Evolutionary conservation across 2,888 invertebrate genomes (phyloP).

Genomic region (Tinea pellionella): DNA sequence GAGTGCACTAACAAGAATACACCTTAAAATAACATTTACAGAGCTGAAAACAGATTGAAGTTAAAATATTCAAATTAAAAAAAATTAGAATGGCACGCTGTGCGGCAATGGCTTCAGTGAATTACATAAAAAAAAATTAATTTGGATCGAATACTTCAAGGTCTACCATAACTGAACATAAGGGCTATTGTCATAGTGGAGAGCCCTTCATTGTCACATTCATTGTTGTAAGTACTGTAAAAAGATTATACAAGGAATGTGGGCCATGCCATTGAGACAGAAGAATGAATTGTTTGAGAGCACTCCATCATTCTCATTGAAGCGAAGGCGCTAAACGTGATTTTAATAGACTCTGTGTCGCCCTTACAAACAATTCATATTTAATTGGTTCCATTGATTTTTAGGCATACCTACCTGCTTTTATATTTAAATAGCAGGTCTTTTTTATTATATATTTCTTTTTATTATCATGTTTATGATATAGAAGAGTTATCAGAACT

Average conservation of each 20-base stretch:
- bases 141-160: slow-evolving; percentile 36
- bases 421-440: slow-evolving; percentile 20
- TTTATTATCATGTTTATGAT: too few species aligned
- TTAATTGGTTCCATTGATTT: slow-evolving; percentile 43
- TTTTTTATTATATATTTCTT: not conserved
- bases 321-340: slow-evolving; percentile 57
- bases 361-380: slow-evolving; percentile 53
- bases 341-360: slow-evolving; percentile 66
- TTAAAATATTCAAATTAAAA: slow-evolving; percentile 15
- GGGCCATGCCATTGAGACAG: slow-evolving; percentile 55
- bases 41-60: slow-evolving; percentile 15
- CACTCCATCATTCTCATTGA: slow-evolving; percentile 64
- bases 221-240: slow-evolving; percentile 40
- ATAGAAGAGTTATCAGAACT: too few species aligned
- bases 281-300: slow-evolving; percentile 59
- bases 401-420: slow-evolving; percentile 46
- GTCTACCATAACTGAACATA: slow-evolving; percentile 27
- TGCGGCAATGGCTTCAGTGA: slow-evolving; percentile 50
- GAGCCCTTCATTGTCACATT: slow-evolving; percentile 42
- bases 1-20: not conserved
- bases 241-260: slow-evolving; percentile 60
- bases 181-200: slow-evolving; percentile 39
- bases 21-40: slow-evolving; percentile 2
- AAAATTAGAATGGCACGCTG: slow-evolving; percentile 32
- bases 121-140: slow-evolving; percentile 52